These are phyloP conservation scores for Gastrophryne carolinensis DNA, from an alignment of 2,797 vertebrate genomes.

Conservation along the genomic window DNA sequence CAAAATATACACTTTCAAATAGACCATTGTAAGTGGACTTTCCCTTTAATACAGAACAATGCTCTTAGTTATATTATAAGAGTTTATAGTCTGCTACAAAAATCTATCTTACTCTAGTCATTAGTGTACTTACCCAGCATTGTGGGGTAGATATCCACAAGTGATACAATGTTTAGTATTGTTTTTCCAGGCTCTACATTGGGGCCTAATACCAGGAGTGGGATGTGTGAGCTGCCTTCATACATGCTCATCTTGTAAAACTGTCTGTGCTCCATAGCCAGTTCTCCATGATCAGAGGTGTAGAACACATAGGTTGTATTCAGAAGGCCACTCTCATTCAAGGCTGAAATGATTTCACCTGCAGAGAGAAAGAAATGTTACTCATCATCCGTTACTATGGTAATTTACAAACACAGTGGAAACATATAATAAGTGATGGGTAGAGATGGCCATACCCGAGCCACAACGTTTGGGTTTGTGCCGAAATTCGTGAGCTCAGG, in stretches of 20 bases:
- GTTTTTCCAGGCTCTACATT: slow-evolving; percentile 71
- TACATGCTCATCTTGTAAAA: slow-evolving; percentile 99
- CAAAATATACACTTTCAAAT: too few relatives aligned
- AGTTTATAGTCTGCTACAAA: too few relatives aligned
- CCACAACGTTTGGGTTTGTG: too few relatives aligned
- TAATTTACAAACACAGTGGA: background rate
- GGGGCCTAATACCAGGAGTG: slow-evolving; percentile 86
- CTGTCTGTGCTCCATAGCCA: slow-evolving; percentile 96
- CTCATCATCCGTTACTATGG: background rate
- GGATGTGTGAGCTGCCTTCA: slow-evolving; percentile 91
- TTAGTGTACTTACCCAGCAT: slow-evolving; percentile 78
- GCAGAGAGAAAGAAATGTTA: background rate
- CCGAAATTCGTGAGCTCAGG: too few relatives aligned
- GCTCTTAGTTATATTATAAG: too few relatives aligned
- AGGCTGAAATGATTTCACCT: slow-evolving; percentile 84
- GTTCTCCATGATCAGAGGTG: slow-evolving; percentile 90
- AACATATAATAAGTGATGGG: too few relatives aligned
- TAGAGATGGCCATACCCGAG: too few relatives aligned
- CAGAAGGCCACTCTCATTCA: slow-evolving; percentile 75
- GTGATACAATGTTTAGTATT: slow-evolving; percentile 79
- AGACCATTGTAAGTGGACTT: too few relatives aligned
- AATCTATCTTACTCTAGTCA: too few relatives aligned
- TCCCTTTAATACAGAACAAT: too few relatives aligned
- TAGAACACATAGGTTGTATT: slow-evolving; percentile 83
- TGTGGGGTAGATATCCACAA: slow-evolving; percentile 94